Evolutionary conservation across 2,797 vertebrate genomes (phyloP).

Genomic region (Rhabdophis nuchalis): DNA sequence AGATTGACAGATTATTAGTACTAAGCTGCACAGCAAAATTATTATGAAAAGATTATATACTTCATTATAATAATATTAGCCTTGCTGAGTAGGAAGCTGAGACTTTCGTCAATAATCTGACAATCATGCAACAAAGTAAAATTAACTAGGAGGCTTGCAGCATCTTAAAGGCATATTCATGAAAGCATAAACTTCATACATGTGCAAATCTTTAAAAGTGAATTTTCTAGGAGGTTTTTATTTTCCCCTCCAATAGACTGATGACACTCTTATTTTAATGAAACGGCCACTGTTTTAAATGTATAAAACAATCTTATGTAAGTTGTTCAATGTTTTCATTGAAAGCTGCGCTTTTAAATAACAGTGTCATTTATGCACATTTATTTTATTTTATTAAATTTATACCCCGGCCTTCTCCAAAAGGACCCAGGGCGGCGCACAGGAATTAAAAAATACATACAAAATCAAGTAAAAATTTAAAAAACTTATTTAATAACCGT

Average conservation of each 20-base stretch:
- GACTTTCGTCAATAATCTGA: not conserved
- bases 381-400: too few species aligned
- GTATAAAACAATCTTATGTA: not conserved
- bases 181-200: not conserved
- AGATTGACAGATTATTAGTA: slow-evolving; percentile 13
- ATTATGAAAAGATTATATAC: slow-evolving; percentile 25
- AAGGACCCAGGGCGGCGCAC: too few species aligned
- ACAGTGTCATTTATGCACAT: not conserved
- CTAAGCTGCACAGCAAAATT: not conserved
- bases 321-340: not conserved
- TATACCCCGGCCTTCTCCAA: too few species aligned
- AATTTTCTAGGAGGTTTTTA: not conserved
- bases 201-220: not conserved
- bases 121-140: not conserved
- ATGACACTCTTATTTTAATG: not conserved
- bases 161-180: not conserved
- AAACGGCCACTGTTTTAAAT: not conserved
- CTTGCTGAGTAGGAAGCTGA: not conserved
- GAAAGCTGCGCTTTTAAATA: not conserved
- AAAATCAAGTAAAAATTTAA: too few species aligned
- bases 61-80: slow-evolving; percentile 13
- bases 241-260: not conserved
- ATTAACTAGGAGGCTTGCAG: not conserved
- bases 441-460: too few species aligned
- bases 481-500: too few species aligned